A percentile compares a stretch with the other conserved stretches of the same genome.
Conservation (phyloP, 2,888 invertebrate genomes). For the Pyralis farinalis region DNA sequence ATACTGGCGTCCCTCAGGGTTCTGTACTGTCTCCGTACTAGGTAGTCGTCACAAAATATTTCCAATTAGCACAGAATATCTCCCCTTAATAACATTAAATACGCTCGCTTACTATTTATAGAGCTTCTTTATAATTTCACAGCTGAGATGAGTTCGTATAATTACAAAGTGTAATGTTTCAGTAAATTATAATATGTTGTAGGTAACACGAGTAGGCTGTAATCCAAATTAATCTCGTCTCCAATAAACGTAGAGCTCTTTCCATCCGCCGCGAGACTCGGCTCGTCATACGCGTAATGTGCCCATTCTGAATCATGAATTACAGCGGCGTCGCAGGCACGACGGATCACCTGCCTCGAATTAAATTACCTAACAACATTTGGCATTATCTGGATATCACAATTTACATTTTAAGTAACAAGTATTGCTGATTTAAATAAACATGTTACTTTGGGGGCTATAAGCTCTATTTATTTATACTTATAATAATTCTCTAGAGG, state of each 20-base stretch:
- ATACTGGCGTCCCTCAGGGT: no score
- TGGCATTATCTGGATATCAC: not conserved
- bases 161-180: not conserved
- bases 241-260: conserved; percentile 24
- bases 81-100: no score
- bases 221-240: conserved; percentile 20
- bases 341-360: conserved; percentile 18
- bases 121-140: no score
- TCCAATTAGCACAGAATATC: no score
- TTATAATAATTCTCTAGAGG: no score
- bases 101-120: no score
- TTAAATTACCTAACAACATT: conserved; percentile 17
- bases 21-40: no score
- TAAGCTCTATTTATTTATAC: no score
- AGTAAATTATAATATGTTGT: conserved; percentile 2
- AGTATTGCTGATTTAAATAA: no score
- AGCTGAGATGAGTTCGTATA: not conserved
- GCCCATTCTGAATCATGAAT: conserved; percentile 19
- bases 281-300: conserved; percentile 8
- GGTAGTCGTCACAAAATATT: no score
- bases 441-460: no score
- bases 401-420: no score
- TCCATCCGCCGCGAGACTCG: conserved; percentile 21
- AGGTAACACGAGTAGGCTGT: conserved; percentile 13
- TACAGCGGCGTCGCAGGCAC: conserved; percentile 14